Percentiles rank a stretch among this genome's conserved stretches.
Conservation (phyloP, 92 coral and sea anemone species). For the Zoanthus sociatus region DNA sequence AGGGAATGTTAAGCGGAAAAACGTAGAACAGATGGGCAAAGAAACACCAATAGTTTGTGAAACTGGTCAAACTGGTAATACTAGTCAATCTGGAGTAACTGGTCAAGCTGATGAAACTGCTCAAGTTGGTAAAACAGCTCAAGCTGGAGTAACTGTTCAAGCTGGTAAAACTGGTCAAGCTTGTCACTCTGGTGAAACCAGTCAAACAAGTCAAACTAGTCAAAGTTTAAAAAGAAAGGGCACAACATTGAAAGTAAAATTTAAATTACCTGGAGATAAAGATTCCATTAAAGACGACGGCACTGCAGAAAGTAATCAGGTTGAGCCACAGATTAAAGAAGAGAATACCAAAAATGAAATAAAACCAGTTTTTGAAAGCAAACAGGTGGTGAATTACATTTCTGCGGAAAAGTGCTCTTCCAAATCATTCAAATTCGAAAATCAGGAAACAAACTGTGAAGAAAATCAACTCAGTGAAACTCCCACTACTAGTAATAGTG, state of each 20-base stretch:
- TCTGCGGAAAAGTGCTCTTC: neutral
- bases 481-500: neutral
- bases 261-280: neutral
- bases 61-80: neutral
- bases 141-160: too few relatives aligned
- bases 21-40: neutral
- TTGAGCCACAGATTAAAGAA: neutral
- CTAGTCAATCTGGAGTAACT: neutral
- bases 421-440: neutral
- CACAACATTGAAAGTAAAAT: neutral
- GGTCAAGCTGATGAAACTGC: constrained; percentile 16
- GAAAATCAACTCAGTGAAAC: neutral
- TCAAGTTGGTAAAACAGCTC: constrained; percentile 16
- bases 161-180: neutral
- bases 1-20: constrained; percentile 55
- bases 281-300: neutral
- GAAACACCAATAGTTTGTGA: constrained; percentile 6
- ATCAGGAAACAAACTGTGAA: neutral
- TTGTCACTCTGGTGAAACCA: constrained; percentile 13
- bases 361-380: neutral
- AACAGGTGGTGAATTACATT: neutral
- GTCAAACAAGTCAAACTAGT: neutral
- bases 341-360: neutral
- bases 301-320: neutral
- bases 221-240: neutral